These are phyloP conservation scores for Neotragus pygmaeus DNA, from an alignment of 2,113 vertebrate genomes.

Conservation along the genomic window DNA sequence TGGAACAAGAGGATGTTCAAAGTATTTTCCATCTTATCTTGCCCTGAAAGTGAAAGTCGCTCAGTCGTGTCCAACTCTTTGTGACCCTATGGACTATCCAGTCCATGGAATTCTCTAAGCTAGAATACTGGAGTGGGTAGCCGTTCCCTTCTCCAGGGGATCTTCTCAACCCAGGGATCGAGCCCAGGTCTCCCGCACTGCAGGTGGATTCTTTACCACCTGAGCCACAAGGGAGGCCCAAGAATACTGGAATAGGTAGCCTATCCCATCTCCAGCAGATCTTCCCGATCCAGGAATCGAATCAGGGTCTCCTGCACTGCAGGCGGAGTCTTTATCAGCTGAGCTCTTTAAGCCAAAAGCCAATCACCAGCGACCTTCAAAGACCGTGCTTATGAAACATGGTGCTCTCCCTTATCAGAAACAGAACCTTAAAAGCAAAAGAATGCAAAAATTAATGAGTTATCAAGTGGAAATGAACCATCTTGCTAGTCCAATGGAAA, in stretches of 20 bases:
- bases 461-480: slow-evolving; percentile 1
- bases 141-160: neutral
- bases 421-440: neutral
- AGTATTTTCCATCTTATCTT: slow-evolving; percentile 23
- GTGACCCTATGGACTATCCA: neutral
- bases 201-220: neutral
- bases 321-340: neutral
- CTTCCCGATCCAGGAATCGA: neutral
- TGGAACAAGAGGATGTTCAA: neutral
- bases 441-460: slow-evolving; percentile 1
- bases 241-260: neutral
- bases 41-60: slow-evolving; percentile 3
- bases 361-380: neutral
- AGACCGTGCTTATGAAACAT: neutral
- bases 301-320: neutral
- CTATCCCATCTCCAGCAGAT: neutral
- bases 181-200: neutral
- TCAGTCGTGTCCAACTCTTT: neutral
- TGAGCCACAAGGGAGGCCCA: neutral
- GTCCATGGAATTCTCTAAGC: neutral
- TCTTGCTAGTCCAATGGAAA: neutral
- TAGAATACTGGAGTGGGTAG: neutral
- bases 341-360: neutral
- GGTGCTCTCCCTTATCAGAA: neutral
- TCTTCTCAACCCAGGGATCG: neutral